Evolutionary conservation across 2,888 invertebrate genomes (phyloP), one percentile per base, ranked within the genome.

Genomic region (Psylliodes chrysocephalus): DNA sequence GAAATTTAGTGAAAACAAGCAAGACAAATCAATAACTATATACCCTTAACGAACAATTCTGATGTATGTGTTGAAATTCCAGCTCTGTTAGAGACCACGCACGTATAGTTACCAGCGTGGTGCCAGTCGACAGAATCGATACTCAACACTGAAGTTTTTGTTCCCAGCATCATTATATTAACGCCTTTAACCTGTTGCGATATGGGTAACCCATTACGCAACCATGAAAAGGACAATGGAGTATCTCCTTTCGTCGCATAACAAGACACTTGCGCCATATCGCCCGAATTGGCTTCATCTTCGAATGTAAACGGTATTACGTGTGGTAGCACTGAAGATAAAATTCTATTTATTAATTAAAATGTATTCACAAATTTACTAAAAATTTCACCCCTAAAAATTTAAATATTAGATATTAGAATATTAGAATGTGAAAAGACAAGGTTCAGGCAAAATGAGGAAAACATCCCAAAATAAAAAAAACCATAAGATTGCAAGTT

Each of bases 141-240:
- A 85, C 85, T 80, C 84, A 88, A 85, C 73, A 86, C 86, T 75
- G 89, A 90, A 71, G 89, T 88, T 77, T 86, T 80, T 53, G 84
- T 79, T 57, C 84, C 79, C 72, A 84, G 88, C 35, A 6, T 49
- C 18, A 17, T 49, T 6, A 59, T 18, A 7, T 10, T 30, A 28
- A 79, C 71, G 17, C 71, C 84, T 63, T 83, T 81, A 70, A 82
- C 81, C 71, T 86, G 81, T 67, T 86, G 81, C 67, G 86, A 85
- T 63, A 88, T 83, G 35, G 84, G 82, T 78, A 2, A 82, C 67
- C 85, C 85, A 75, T 91, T 88, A 73, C 91, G 86, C 71, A 87
- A 86, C 93, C 94, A 94, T 53, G 85, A 85, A 67, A 94, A 89
- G 67, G 86, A 87, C 64, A 94, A 85, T 7, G 93, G 93, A 73